Percentiles rank a stretch among this genome's conserved stretches.
These are phyloP conservation scores for Unio delphinus DNA, from an alignment of 2,888 invertebrate genomes.

Conservation along the genomic window DNA sequence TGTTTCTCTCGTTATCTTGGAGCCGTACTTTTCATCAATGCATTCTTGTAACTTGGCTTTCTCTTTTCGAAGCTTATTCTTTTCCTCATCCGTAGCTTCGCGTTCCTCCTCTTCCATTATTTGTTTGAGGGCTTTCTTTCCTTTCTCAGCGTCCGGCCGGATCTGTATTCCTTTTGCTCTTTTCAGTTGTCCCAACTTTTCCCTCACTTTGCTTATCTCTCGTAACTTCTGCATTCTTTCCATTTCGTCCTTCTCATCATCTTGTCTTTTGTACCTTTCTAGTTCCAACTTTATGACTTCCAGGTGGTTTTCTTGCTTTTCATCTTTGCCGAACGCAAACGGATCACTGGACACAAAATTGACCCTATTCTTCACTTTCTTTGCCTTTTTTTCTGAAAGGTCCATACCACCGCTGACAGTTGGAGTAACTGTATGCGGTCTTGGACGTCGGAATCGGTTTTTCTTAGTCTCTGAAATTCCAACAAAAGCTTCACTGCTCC, in stretches of 20 bases:
- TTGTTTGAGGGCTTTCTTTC: slow-evolving; percentile 25
- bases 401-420: too few species aligned
- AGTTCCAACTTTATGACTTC: slow-evolving; percentile 32
- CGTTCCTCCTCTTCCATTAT: slow-evolving; percentile 30
- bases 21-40: slow-evolving; percentile 37
- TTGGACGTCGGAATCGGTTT: too few species aligned
- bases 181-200: slow-evolving; percentile 21
- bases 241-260: slow-evolving; percentile 19
- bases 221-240: slow-evolving; percentile 11
- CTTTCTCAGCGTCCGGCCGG: slow-evolving; percentile 20
- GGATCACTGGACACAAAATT: slow-evolving; percentile 18
- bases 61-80: slow-evolving; percentile 23
- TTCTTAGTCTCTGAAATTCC: too few species aligned
- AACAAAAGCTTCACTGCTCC: too few species aligned
- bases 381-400: not conserved
- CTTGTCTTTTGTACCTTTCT: slow-evolving; percentile 26
- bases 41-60: slow-evolving; percentile 30
- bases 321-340: slow-evolving; percentile 1
- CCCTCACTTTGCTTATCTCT: slow-evolving; percentile 29
- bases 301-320: slow-evolving; percentile 15
- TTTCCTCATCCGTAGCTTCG: slow-evolving; percentile 28
- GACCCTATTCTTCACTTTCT: slow-evolving; percentile 23
- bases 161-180: slow-evolving; percentile 30
- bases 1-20: slow-evolving; percentile 23
- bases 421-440: too few species aligned